phyloP scores from a whole-genome alignment of 1,140 invertebrate genomes.

The Heliconius hewitsoni region DNA sequence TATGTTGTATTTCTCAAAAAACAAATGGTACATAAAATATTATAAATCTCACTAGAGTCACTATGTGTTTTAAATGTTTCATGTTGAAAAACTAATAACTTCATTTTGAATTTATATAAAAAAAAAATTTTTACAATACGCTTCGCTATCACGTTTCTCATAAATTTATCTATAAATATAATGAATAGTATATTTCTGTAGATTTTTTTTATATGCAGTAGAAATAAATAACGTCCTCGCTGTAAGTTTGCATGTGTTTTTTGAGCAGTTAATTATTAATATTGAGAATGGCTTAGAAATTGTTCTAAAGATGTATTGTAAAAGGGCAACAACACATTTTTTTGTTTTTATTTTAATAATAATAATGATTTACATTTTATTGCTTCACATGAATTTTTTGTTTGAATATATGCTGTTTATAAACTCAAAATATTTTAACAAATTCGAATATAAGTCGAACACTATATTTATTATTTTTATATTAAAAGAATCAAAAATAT shows the following conservation, averaged over 20 bases:
- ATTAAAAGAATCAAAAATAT: too few relatives aligned
- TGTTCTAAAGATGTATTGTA: neutral
- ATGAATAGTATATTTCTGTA: neutral
- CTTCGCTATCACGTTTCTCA: neutral
- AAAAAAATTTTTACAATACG: neutral
- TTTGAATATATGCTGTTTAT: neutral
- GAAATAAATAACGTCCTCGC: slow-evolving; percentile 32
- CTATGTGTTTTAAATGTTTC: neutral
- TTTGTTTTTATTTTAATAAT: too few relatives aligned
- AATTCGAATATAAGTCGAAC: too few relatives aligned
- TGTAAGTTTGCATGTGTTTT: slow-evolving; percentile 27
- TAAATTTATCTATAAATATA: neutral
- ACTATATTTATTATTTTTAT: too few relatives aligned
- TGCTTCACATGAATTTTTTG: neutral
- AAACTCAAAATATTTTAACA: too few relatives aligned
- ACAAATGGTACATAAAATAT: neutral
- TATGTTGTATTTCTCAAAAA: neutral
- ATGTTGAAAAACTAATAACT: too few relatives aligned
- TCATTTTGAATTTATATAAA: too few relatives aligned
- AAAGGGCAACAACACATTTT: neutral
- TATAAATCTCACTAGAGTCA: neutral
- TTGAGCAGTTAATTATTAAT: neutral
- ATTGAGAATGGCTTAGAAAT: neutral
- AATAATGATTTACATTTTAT: too few relatives aligned
- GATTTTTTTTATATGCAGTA: slow-evolving; percentile 5